phyloP scores from a whole-genome alignment of 2,797 vertebrate genomes.

The Gymnocypris eckloni region DNA sequence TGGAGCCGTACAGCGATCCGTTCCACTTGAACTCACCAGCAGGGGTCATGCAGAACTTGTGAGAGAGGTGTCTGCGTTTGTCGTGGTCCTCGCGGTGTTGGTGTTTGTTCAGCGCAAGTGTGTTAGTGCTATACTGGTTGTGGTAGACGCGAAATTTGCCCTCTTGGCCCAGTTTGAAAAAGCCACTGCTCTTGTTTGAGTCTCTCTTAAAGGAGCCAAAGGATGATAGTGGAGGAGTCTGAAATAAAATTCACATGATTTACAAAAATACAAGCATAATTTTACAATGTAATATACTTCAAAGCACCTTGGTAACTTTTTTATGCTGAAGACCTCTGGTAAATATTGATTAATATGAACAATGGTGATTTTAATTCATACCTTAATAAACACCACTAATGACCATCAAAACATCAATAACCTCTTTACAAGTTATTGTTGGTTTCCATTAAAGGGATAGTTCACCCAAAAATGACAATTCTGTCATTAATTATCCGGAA shows the following conservation, averaged over 20 bases:
- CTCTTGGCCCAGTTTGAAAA: slow-evolving; percentile 95
- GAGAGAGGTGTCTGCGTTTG: slow-evolving; percentile 96
- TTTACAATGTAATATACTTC: background rate
- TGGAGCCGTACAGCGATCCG: slow-evolving; percentile 93
- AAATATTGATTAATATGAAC: background rate
- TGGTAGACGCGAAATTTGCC: slow-evolving; percentile 96
- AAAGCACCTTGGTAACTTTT: background rate
- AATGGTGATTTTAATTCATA: background rate
- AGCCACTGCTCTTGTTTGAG: slow-evolving; percentile 78
- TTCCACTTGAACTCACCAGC: slow-evolving; percentile 98
- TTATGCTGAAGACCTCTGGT: background rate
- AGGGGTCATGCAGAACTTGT: slow-evolving; percentile 96
- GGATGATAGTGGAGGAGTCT: slow-evolving; percentile 85
- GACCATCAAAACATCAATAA: background rate
- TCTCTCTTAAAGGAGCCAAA: slow-evolving; percentile 84
- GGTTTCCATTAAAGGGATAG: background rate
- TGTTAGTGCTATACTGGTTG: slow-evolving; percentile 96
- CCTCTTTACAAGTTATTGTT: background rate
- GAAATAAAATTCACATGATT: slow-evolving; percentile 54
- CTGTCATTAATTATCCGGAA: no score
- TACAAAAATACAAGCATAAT: background rate
- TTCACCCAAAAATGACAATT: background rate
- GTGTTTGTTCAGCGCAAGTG: slow-evolving; percentile 96
- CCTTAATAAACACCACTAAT: background rate
- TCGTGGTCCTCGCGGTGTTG: slow-evolving; percentile 98